Percentiles rank a stretch among this genome's conserved stretches.
phyloP scores from a whole-genome alignment of 2,113 vertebrate genomes.

The Polypterus senegalus region DNA sequence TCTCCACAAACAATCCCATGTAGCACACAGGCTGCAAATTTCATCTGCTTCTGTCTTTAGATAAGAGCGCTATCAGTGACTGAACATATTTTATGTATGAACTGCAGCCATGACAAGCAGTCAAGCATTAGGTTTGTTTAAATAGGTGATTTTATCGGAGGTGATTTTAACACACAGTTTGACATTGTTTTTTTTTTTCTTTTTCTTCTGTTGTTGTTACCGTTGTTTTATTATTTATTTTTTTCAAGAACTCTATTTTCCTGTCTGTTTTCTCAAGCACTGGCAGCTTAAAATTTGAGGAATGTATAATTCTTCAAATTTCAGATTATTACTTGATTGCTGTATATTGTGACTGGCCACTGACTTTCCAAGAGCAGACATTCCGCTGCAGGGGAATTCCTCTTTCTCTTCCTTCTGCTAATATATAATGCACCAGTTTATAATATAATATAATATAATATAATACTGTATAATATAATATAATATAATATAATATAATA shows the following conservation, averaged over 20 bases:
- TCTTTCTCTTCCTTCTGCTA: conserved; percentile 11
- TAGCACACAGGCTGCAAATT: conserved; percentile 68
- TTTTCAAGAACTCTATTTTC: conserved; percentile 3
- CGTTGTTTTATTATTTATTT: no score
- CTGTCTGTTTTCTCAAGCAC: conserved; percentile 35
- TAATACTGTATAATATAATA: conserved; percentile 32
- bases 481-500: conserved; percentile 40
- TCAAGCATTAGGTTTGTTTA: conserved; percentile 93
- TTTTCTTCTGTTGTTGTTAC: conserved; percentile 22
- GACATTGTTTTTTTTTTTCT: conserved; percentile 49
- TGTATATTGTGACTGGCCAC: conserved; percentile 3
- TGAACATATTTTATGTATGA: conserved; percentile 97
- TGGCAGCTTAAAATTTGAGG: conserved; percentile 26
- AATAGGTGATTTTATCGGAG: conserved; percentile 88
- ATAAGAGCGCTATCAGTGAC: conserved; percentile 91
- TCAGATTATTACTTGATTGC: conserved; percentile 38
- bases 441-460: conserved; percentile 32
- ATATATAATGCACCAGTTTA: conserved; percentile 30
- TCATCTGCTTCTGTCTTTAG: conserved; percentile 75
- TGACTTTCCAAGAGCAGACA: background rate
- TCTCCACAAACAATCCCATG: conserved; percentile 74
- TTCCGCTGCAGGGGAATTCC: conserved; percentile 15
- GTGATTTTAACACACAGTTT: conserved; percentile 61
- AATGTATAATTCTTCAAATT: conserved; percentile 25
- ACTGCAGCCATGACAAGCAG: conserved; percentile 84